Percentiles rank a stretch among this genome's conserved stretches.
Conservation (phyloP, 1,140 invertebrate species). For the Drosophila busckii region DNA sequence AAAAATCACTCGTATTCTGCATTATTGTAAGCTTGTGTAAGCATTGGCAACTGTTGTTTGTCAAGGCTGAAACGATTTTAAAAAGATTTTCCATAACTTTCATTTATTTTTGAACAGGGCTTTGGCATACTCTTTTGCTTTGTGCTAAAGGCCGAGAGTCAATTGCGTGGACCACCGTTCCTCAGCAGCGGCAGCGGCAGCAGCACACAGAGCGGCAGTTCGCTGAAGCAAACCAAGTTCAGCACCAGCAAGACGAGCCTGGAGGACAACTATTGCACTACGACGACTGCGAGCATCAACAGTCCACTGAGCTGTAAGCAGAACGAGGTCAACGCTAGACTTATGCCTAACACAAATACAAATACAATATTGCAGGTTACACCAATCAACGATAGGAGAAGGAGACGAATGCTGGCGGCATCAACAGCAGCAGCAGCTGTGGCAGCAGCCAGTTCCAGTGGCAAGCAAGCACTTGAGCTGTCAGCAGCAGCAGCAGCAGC, state of each 20-base stretch:
- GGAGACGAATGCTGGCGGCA: constrained; percentile 61
- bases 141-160: constrained; percentile 79
- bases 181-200: constrained; percentile 51
- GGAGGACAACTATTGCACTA: constrained; percentile 79
- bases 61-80: no score
- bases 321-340: background rate
- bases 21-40: no score
- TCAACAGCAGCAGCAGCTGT: constrained; percentile 28
- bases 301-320: constrained; percentile 80
- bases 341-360: background rate
- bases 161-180: constrained; percentile 54
- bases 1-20: no score
- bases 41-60: no score
- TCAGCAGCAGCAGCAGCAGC: constrained; percentile 9
- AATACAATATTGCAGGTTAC: constrained; percentile 59
- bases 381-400: constrained; percentile 77
- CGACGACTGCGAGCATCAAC: constrained; percentile 77
- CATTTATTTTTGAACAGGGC: constrained; percentile 79
- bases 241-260: constrained; percentile 71
- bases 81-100: no score
- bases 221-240: constrained; percentile 64
- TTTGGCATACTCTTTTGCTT: constrained; percentile 80
- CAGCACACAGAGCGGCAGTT: constrained; percentile 56
- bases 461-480: constrained; percentile 59
- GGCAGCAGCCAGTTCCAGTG: constrained; percentile 27